Base-by-base conservation (phyloP, 2,113 vertebrate genomes). In the Ictalurus furcatus region DNA sequence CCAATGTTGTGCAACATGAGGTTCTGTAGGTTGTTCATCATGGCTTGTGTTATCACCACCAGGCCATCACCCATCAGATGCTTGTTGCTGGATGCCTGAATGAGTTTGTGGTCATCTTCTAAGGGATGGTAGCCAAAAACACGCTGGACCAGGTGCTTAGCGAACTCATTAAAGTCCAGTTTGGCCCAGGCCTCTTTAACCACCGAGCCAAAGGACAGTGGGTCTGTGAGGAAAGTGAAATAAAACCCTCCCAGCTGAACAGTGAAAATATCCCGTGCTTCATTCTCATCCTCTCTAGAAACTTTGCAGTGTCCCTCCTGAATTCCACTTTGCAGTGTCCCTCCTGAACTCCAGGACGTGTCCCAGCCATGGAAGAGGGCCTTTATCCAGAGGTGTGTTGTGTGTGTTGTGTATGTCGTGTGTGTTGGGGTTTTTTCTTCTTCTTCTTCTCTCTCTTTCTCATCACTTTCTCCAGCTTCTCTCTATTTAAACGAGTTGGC, bases 241-340 rank as follows among this genome's bases (percentile, higher is more conserved):
- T 97, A 99, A 87, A 90, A 86, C 0, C 98, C 98, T 0, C 94
- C 97, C 0, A 99, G 91, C 92, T 97, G 97, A 25, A 97, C 93
- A 0, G 98, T 99, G 92, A 99, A 98, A 86, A 98, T 92, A 25
- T 97, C 97, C 98, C 97, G 0, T 99, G 96, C 48, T 97, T 97
- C 13, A 92, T 84, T 85, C 89, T 90, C 97, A 99, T 98, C 65
- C 67, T 93, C 87, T 95, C 93, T 1, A 99, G 88, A 89, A 99
- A 99, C 63, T 92, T 94, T 0, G 94, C 74, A 0, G 94, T 95
- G 86, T 98, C 85, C 63, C 91, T 96, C 85, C 96, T 95, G 94
- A 99, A 98, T n/a, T n/a, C n/a, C n/a, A n/a, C 63, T 92, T 94
- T 0, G 94, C 74, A 0, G 94, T 95, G 86, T 98, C 85, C 63